Conservation (phyloP, 92 coral and sea anemone genomes). For the Muricea muricata region DNA sequence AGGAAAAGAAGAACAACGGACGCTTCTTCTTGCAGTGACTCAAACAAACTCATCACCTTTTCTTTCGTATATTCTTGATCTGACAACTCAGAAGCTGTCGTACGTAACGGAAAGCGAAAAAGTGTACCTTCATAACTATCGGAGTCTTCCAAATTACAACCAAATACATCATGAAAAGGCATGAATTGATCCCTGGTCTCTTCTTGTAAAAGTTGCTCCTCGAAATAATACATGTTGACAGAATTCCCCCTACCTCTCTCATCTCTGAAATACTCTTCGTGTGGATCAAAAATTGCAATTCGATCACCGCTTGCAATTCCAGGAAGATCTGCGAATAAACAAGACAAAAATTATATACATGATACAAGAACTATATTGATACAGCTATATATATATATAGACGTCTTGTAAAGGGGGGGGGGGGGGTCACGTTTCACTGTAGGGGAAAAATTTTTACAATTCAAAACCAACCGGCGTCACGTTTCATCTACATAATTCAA, state of each 20-base stretch:
- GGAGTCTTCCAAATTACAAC: slow-evolving; percentile 49
- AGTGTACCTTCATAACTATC: slow-evolving; percentile 68
- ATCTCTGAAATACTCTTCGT: slow-evolving; percentile 79
- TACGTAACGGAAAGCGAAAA: slow-evolving; percentile 81
- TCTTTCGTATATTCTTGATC: slow-evolving; percentile 65
- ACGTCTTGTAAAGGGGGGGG: no score
- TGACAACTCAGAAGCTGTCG: slow-evolving; percentile 65
- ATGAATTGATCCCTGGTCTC: slow-evolving; percentile 71
- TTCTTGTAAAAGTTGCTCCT: slow-evolving; percentile 12
- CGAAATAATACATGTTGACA: slow-evolving; percentile 66
- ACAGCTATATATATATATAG: no score
- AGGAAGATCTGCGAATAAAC: slow-evolving; percentile 77
- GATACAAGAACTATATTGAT: not conserved
- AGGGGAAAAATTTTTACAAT: no score
- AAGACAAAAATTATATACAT: slow-evolving; percentile 42
- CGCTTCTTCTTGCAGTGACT: slow-evolving; percentile 78
- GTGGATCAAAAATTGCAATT: slow-evolving; percentile 85
- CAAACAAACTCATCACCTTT: slow-evolving; percentile 57
- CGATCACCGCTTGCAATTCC: slow-evolving; percentile 77
- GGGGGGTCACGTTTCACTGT: no score
- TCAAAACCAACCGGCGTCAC: no score
- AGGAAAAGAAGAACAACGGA: slow-evolving; percentile 81
- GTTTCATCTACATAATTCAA: no score
- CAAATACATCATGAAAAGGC: slow-evolving; percentile 74
- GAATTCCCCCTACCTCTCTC: slow-evolving; percentile 54